Base-by-base conservation (phyloP, 2,888 invertebrate genomes). In the Rotaria socialis region DNA sequence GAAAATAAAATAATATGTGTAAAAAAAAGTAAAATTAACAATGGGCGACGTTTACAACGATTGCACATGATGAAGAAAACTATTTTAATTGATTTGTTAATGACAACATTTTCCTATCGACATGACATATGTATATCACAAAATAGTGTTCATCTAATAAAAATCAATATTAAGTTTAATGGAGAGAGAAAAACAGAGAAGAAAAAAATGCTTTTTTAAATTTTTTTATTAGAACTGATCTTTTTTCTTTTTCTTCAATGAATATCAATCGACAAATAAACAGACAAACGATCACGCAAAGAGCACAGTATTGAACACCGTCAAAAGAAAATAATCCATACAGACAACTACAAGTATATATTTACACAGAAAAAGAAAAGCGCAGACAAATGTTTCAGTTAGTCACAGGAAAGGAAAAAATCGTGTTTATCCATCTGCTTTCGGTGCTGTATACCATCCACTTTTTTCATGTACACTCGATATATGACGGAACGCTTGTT, bases 401-500 rank as follows among this genome's bases (percentile, higher is more conserved):
- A 16, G 35, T 67, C 35, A 67, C 1, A 35, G 0, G 67, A 35
- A 27, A 10, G 35, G 16, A 14, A 67, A 14, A 7, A 0, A 11
- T 27, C 27, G 1, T 16, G 16, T 16, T 58, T 67, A 85, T 41
- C 85, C 85, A 67, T 85, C 85, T 2, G 58, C 58, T n/a, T 47
- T 47, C 43, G 58, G 58, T 43, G 85, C 58, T 47, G 85, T 85
- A 50, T 60, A 56, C 86, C 86, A 86, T 35, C 86, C 86, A 67
- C 52, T 67, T 84, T 86, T 86, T 43, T 86, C 86, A 84, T 86
- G 86, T 50, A 86, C 58, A 43, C 52, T 50, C 8, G 52, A 41
- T 67, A 86, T 52, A 67, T 50, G 52, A 60, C 67, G 60, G 67
- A 86, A 86, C 8, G 86, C 50, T 41, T 43, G 47, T 52, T 84